Evolutionary conservation across 2,888 invertebrate species (phyloP).

Genomic region (Blomia tropicalis): DNA sequence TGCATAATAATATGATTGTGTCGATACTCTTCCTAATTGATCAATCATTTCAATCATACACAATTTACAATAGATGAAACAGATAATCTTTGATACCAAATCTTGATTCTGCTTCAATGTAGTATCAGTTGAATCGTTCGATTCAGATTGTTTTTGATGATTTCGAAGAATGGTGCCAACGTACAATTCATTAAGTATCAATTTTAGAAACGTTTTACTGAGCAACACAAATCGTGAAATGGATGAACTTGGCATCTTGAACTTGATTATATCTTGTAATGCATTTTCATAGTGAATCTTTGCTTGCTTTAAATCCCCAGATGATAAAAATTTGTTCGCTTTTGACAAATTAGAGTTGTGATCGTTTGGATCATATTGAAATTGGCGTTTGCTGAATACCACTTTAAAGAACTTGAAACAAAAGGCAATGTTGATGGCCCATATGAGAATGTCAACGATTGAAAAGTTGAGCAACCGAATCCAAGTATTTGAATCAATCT

Average conservation of each 20-base stretch:
- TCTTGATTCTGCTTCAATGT: neutral
- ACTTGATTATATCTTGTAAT: neutral
- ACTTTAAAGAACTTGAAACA: constrained; percentile 17
- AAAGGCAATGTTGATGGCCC: constrained; percentile 21
- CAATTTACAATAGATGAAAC: constrained; percentile 25
- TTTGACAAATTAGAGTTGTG: constrained; percentile 15
- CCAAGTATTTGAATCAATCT: constrained; percentile 18
- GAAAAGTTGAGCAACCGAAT: constrained; percentile 1
- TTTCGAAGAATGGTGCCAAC: neutral
- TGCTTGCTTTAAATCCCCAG: constrained; percentile 20
- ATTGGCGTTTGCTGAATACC: constrained; percentile 10
- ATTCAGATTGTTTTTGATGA: neutral
- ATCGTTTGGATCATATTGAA: neutral
- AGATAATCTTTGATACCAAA: constrained; percentile 3
- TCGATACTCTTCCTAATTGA: constrained; percentile 19
- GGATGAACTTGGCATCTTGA: neutral
- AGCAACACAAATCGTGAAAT: neutral
- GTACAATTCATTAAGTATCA: constrained; percentile 2
- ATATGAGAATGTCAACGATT: constrained; percentile 13
- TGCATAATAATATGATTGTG: constrained; percentile 22
- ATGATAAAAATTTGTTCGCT: constrained; percentile 17
- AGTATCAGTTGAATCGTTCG: neutral
- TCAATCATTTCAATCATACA: constrained; percentile 24
- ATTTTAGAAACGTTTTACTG: neutral
- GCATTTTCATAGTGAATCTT: constrained; percentile 19